Conservation (phyloP, 2,888 invertebrate genomes). For the Cephus nigrinus region DNA sequence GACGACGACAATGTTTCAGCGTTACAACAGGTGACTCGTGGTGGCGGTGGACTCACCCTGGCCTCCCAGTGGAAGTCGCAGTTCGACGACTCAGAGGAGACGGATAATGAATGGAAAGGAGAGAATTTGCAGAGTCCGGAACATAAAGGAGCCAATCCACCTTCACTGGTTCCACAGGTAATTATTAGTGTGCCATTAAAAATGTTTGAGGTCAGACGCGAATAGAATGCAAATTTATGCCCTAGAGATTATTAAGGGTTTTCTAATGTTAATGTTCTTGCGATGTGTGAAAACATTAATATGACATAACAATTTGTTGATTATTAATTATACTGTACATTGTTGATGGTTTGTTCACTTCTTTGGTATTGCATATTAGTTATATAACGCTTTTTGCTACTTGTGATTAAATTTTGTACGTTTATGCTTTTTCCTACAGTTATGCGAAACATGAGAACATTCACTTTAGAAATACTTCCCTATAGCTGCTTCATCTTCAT, state of each 20-base stretch:
- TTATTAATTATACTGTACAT: neutral
- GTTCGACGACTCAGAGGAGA: slow-evolving; percentile 95
- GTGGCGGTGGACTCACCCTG: slow-evolving; percentile 85
- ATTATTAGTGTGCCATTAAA: neutral
- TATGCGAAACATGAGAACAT: neutral
- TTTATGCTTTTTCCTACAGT: neutral
- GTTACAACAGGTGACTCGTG: slow-evolving; percentile 88
- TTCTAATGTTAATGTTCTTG: neutral
- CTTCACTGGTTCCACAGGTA: slow-evolving; percentile 57
- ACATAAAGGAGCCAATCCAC: slow-evolving; percentile 59
- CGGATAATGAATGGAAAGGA: slow-evolving; percentile 94
- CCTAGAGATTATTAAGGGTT: neutral
- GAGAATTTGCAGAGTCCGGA: slow-evolving; percentile 71
- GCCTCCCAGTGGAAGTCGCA: slow-evolving; percentile 97
- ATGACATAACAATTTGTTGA: neutral
- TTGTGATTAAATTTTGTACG: neutral
- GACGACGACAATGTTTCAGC: slow-evolving; percentile 94
- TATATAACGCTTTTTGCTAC: neutral
- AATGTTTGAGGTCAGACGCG: neutral
- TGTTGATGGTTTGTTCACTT: neutral
- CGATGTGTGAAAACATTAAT: neutral
- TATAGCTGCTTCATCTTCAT: neutral
- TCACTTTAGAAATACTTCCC: neutral
- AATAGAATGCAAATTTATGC: neutral
- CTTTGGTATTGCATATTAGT: neutral